Evolutionary conservation across 2,797 vertebrate genomes (phyloP).

Genomic region (Amblyopsis hoosieri): DNA sequence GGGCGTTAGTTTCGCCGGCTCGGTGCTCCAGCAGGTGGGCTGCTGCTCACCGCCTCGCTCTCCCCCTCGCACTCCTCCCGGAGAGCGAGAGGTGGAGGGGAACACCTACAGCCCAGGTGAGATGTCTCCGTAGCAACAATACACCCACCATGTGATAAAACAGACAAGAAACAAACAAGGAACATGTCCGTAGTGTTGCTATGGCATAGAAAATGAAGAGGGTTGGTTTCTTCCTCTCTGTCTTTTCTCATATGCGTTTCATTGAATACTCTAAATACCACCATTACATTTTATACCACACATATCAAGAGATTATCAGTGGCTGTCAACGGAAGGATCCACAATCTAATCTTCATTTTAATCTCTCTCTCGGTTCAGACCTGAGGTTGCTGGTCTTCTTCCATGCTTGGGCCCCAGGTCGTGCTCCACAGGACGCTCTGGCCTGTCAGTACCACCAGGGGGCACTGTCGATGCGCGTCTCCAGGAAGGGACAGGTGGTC

Average conservation of each 20-base stretch:
- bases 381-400: slow-evolving; percentile 80
- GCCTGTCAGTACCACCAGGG: slow-evolving; percentile 92
- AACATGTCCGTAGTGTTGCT: too few relatives aligned
- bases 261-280: background rate
- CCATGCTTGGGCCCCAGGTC: slow-evolving; percentile 79
- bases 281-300: background rate
- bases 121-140: slow-evolving; percentile 12
- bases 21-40: slow-evolving; percentile 83
- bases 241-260: too few relatives aligned
- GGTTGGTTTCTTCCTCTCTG: background rate
- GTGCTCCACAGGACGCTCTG: slow-evolving; percentile 77
- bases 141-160: too few relatives aligned
- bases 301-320: background rate
- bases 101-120: slow-evolving; percentile 78
- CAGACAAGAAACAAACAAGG: too few relatives aligned
- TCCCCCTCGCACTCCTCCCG: slow-evolving; percentile 77
- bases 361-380: slow-evolving; percentile 55
- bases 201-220: too few relatives aligned
- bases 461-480: slow-evolving; percentile 88
- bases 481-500: slow-evolving; percentile 89
- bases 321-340: background rate
- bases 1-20: slow-evolving; percentile 90
- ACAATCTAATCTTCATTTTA: background rate
- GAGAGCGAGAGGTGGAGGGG: slow-evolving; percentile 79
- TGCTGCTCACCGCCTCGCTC: slow-evolving; percentile 68